A percentile compares a stretch with the other conserved stretches of the same genome.
Evolutionary conservation across 2,888 invertebrate genomes (phyloP).

Genomic region (Anoncus sp.): DNA sequence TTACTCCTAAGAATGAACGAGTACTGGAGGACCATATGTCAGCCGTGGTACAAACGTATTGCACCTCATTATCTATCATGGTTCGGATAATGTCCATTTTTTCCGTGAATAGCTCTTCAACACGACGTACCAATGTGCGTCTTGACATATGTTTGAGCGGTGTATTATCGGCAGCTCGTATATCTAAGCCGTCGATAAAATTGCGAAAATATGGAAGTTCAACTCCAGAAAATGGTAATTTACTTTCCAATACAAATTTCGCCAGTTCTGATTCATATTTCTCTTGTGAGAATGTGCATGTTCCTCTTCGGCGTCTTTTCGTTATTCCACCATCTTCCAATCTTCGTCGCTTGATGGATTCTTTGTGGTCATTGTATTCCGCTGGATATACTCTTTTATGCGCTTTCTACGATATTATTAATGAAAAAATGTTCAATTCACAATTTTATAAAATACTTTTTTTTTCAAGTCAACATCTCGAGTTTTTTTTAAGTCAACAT

Average conservation of each 20-base stretch:
- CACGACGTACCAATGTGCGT: conserved; percentile 10
- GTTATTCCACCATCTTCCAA: conserved; percentile 13
- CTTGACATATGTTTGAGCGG: conserved; percentile 18
- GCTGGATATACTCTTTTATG: conserved; percentile 31
- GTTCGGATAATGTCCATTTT: conserved; percentile 18
- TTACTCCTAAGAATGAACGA: conserved; percentile 54
- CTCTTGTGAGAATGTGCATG: conserved; percentile 6
- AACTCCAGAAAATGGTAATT: conserved; percentile 14
- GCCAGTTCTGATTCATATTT: not conserved
- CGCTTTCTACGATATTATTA: not conserved
- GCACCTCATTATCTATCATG: conserved; percentile 10
- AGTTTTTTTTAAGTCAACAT: too few relatives aligned
- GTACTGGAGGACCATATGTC: conserved; percentile 50
- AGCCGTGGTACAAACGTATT: conserved; percentile 58
- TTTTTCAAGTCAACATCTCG: too few relatives aligned
- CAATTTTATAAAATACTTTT: too few relatives aligned
- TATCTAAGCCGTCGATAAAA: conserved; percentile 11
- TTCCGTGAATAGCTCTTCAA: not conserved
- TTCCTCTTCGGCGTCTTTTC: conserved; percentile 20
- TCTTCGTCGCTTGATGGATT: conserved; percentile 12
- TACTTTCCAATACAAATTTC: conserved; percentile 10
- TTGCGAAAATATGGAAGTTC: conserved; percentile 11
- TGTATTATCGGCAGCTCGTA: conserved; percentile 6
- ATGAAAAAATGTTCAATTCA: too few relatives aligned
- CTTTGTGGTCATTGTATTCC: conserved; percentile 26